These are phyloP conservation scores for Dexiosoma caninum DNA, from an alignment of 2,888 invertebrate species.

Conservation along the genomic window DNA sequence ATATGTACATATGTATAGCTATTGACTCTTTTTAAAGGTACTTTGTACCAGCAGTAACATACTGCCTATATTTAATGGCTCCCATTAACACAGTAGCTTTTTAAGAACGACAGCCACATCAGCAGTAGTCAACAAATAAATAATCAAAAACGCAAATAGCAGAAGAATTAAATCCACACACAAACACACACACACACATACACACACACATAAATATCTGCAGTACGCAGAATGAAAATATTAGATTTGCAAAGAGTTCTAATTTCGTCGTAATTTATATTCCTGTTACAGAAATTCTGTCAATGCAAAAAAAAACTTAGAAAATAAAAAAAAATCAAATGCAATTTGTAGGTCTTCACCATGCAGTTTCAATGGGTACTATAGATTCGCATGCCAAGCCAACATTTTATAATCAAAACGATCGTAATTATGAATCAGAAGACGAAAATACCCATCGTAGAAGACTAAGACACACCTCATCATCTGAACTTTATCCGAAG, in stretches of 20 bases:
- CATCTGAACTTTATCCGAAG: constrained; percentile 77
- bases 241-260: not conserved
- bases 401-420: constrained; percentile 71
- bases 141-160: constrained; percentile 10
- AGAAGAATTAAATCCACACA: not conserved
- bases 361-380: constrained; percentile 78
- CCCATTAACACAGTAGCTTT: not conserved
- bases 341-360: constrained; percentile 71
- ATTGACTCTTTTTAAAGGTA: no score
- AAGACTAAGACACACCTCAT: constrained; percentile 80
- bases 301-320: no score
- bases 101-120: not conserved
- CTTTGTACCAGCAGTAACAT: no score
- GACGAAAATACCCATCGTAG: constrained; percentile 87
- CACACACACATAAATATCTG: no score
- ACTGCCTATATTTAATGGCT: constrained; percentile 46
- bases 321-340: not conserved
- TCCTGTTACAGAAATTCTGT: not conserved
- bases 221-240: not conserved
- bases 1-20: no score
- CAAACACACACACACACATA: no score
- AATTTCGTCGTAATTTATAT: not conserved
- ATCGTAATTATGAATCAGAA: constrained; percentile 87
- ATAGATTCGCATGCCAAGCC: constrained; percentile 71
- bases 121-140: not conserved